Conservation (phyloP, 35 echinoderm and acorn worm species). For the Chiridota heheva region DNA sequence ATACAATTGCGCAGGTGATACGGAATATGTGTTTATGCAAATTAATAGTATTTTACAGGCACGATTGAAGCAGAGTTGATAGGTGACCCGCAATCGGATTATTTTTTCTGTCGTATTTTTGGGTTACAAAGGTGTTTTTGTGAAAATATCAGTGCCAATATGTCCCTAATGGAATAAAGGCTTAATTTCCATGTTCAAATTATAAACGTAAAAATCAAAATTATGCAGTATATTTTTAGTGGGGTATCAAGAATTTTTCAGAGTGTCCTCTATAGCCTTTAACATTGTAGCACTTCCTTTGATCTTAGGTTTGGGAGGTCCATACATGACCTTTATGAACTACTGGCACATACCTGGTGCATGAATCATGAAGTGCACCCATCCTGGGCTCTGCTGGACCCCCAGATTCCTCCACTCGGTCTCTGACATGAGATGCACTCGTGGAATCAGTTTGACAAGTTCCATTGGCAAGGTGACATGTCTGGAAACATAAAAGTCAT, state of each 20-base stretch:
- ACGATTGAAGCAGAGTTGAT: too few species aligned
- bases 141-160: too few species aligned
- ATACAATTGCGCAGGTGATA: too few species aligned
- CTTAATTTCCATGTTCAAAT: too few species aligned
- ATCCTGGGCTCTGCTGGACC: constrained; percentile 84
- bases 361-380: constrained; percentile 84
- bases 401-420: constrained; percentile 90
- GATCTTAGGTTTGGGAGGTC: not conserved
- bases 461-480: constrained; percentile 71
- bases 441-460: constrained; percentile 69
- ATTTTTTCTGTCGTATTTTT: too few species aligned
- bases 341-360: constrained; percentile 47
- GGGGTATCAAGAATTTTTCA: not conserved
- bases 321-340: not conserved
- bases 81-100: too few species aligned
- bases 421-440: constrained; percentile 76
- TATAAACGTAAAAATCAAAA: too few species aligned
- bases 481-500: constrained; percentile 8
- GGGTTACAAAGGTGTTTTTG: too few species aligned
- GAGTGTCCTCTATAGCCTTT: not conserved
- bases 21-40: too few species aligned
- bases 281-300: too few species aligned
- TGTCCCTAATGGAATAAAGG: too few species aligned
- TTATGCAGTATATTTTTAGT: constrained; percentile 1
- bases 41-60: too few species aligned